Base-by-base conservation (phyloP, 2,888 invertebrate genomes). In the Ariolimax columbianus region DNA sequence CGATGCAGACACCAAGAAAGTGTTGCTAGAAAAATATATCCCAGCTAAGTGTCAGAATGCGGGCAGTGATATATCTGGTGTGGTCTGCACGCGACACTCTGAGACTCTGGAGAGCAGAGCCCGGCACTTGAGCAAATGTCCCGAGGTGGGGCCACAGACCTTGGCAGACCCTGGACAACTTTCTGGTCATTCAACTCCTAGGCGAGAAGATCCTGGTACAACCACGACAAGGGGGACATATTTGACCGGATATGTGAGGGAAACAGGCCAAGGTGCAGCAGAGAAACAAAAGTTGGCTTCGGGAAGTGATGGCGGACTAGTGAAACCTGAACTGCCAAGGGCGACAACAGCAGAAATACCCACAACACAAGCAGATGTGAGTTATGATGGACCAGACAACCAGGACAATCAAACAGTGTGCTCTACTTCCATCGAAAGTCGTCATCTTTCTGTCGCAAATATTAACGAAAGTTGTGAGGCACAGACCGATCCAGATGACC, bases 11-110 rank as follows among this genome's bases (percentile, higher is more conserved):
- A 0, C 33, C 43, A 84, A 79, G n/a, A 47, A 80, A 55, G 73
- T 9, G n/a, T 33, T 79, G 26, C 38, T 83, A 38, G 70, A 83
- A 68, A 51, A 70, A 77, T 78, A 70, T 3, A 78, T 83, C 30
- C 78, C 68, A 51, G 4, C 17, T 1, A 83, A 83, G 63, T 66
- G 66, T 47, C 19, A 51, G 0, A 47, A 38, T 11, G n/a, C 9
- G 6, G 30, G 23, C 70, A 51, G 4, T 17, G 40, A 68, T 26
- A 2, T 70, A 3, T 11, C n/a, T 14, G 59, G 26, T 3, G 38
- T 33, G 2, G 26, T 17, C 14, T 17, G 59, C 17, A 83, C 78
- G 30, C 47, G 78, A 11, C 38, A 30, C 6, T 83, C 83, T 23
- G 83, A 78, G 30, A 66, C 36, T 23, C 3, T 55, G 17, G 47